phyloP scores from a whole-genome alignment of 2,113 vertebrate species.

The Xiphorhynchus elegans region DNA sequence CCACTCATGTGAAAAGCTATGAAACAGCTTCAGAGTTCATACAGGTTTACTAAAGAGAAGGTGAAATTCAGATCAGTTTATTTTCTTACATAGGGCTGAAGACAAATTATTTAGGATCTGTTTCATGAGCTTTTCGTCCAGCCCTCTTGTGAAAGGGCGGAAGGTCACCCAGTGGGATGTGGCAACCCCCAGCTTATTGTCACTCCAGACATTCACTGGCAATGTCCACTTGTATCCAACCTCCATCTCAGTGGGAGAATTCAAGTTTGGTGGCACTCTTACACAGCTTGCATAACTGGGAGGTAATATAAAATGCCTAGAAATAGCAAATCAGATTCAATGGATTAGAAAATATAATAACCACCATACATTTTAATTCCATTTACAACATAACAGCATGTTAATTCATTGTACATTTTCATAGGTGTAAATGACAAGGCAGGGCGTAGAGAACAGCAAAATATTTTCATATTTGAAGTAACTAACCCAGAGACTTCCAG shows the following conservation, averaged over 20 bases:
- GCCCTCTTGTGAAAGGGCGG: background rate
- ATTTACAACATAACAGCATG: background rate
- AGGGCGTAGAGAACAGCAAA: background rate
- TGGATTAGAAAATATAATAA: background rate
- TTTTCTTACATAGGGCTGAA: background rate
- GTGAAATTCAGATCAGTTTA: background rate
- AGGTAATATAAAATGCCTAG: background rate
- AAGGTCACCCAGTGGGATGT: background rate
- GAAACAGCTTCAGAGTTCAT: background rate
- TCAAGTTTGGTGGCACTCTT: background rate
- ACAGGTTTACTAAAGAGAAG: background rate
- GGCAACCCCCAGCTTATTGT: background rate
- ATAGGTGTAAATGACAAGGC: background rate
- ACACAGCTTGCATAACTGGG: rapidly evolving
- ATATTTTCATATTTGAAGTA: background rate
- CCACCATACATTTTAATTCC: background rate
- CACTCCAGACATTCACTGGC: background rate
- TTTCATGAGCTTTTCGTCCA: background rate
- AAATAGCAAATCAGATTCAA: background rate
- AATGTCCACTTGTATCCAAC: background rate
- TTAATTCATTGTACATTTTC: background rate
- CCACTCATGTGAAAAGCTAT: background rate
- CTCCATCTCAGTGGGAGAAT: background rate
- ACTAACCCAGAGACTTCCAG: background rate
- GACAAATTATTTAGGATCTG: background rate